Percentiles rank a stretch among this genome's conserved stretches.
Evolutionary conservation across 2,888 invertebrate species (phyloP).

Genomic region (Lathronympha strigana): DNA sequence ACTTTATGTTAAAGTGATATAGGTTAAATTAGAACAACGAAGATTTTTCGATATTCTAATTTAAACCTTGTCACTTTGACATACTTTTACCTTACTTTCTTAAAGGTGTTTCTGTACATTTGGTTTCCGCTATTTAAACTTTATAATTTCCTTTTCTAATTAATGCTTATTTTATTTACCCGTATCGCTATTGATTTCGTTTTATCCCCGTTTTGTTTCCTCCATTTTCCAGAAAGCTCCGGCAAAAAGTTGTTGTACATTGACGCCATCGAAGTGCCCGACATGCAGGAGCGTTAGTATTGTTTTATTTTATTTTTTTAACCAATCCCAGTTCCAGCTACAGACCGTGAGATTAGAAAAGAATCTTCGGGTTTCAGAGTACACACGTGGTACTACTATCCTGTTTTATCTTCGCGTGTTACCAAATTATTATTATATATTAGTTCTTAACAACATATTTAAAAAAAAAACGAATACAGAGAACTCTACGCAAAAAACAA

Average conservation of each 20-base stretch:
- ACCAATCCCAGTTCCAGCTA: background rate
- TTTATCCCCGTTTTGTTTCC: conserved; percentile 52
- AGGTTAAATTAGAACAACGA: too few species aligned
- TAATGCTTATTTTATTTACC: conserved; percentile 44
- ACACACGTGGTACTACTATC: too few species aligned
- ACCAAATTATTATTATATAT: too few species aligned
- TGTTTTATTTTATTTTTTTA: conserved; percentile 46
- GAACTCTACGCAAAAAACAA: too few species aligned
- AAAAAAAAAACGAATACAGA: too few species aligned
- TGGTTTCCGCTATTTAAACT: background rate
- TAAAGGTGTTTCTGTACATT: background rate
- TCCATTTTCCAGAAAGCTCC: conserved; percentile 70
- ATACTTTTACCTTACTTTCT: background rate
- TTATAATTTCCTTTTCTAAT: background rate
- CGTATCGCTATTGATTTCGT: conserved; percentile 51
- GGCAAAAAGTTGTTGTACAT: conserved; percentile 71
- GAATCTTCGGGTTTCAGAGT: too few species aligned
- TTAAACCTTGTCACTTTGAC: background rate
- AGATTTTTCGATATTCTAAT: too few species aligned
- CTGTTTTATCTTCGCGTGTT: too few species aligned
- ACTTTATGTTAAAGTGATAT: too few species aligned
- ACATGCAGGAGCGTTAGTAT: conserved; percentile 81
- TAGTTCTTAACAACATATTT: too few species aligned
- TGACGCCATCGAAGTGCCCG: conserved; percentile 76
- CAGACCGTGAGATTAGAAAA: too few species aligned